Evolutionary conservation across 1,140 invertebrate genomes (phyloP), one percentile per base, ranked within the genome.

Genomic region (Amyelois transitella): DNA sequence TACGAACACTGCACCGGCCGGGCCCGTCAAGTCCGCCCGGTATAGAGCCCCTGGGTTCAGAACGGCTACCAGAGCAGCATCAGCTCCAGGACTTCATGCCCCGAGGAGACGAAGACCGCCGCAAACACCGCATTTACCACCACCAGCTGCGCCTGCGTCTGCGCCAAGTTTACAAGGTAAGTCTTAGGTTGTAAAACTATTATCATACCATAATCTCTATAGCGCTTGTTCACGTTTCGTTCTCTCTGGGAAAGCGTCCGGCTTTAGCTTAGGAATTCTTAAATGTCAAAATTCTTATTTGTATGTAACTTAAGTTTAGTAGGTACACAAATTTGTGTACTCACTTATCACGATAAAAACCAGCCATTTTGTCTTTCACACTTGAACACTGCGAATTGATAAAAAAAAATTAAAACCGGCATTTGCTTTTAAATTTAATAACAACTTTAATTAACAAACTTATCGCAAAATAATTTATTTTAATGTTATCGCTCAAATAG

Each of bases 1-100:
- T 62, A 88, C 76, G 64, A 90, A 86, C 8, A 73, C 81, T 55
- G 70, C 80, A 66, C 87, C 77, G 21, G 86, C 89, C 58, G 88
- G 90, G 24, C 91, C 91, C 58, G 94, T 95, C 2, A 96, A 96
- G 71, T 96, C 95, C 21, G 96, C 96, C 3, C 86, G 96, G 1
- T 97, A 97, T 74, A 86, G 96, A 1, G 95, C 96, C 0, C 95
- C 95, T 0, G 95, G 96, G 0, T 94, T 95, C 80, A 90, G 89
- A 48, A 89, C 89, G 45, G 91, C 90, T 1, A 94, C 94, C 57
- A 86, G 93, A 17, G 93, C 94, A 5, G 90, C 93, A 17, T 94
- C 93, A 3, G 93, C 92, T 0, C 93, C 93, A 0, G 94, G 94
- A 0, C 86, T 95, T 6, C 93, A 94, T 45, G 79, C 65, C 1